Base-by-base conservation (phyloP, 2,113 vertebrate genomes). In the Thalassoma bifasciatum region DNA sequence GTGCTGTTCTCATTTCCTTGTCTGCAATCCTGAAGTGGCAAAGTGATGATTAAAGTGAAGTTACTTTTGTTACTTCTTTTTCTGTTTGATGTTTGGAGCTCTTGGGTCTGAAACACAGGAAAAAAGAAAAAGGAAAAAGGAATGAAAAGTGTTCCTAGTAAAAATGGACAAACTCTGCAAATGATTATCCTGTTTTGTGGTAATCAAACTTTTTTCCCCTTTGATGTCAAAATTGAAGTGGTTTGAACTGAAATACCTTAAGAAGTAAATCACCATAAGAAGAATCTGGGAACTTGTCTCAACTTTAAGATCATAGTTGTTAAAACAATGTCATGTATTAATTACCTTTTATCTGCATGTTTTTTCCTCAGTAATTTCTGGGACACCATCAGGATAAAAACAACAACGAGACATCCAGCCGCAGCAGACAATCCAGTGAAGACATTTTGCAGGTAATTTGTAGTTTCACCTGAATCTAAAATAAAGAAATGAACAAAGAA, bases 401-500 rank as follows among this genome's bases (percentile, higher is more conserved):
- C 73, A 1, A 93, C 0, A 2, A 81, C 8, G 3, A 94, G 86
- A 56, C 93, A 89, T 42, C 88, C 92, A 13, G 64, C 71, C 2
- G 89, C 83, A 1, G 91, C 88, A 34, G 77, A 52, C 17, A 94
- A 8, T 7, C 91, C 92, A 5, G 6, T 85, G 37, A 91, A 69
- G 23, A 34, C 59, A 0, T 57, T 74, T 0, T 21, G 16, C 22
- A 64, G 12, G 4, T 66, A 0, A 4, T 65, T 52, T 2, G 5
- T 0, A 6, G 22, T 5, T 46, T 44, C 4, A 24, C 2, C 85
- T 86, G 19, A 21, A 30, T 26, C 6, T 8, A 22, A 59, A 26
- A 16, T 37, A 36, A 46, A 50, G 17, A 59, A 42, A 30, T 30
- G 30, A 2, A 42, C 13, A 42, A 42, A 42, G 1, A 13, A 14